Evolutionary conservation across 2,888 invertebrate genomes (phyloP), one percentile per base, ranked within the genome.

Genomic region (Epinotia demarniana): DNA sequence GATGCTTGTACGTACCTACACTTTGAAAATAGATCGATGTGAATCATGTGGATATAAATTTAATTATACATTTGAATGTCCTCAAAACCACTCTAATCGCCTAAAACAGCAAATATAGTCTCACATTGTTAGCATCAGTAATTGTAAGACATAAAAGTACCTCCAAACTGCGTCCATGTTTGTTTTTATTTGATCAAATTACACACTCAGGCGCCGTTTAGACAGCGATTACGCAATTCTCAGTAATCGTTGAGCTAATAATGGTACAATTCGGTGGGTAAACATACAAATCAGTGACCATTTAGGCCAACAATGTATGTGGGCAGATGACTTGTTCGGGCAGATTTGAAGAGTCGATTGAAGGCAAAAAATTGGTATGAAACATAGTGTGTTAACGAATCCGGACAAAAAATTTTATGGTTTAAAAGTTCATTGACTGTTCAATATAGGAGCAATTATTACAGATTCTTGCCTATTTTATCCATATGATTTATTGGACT

Each of bases 111-210:
- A 43, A 46, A n/a, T n/a, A n/a, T 49, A 27, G 23, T 18, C 18
- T 46, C 53, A 74, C 66, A 70, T 72, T 46, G 46, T 60, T 64
- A 43, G 62, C 46, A 72, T 70, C 23, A 63, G 39, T 62, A 69
- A 80, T 80, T 78, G 73, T 23, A 19, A 39, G 55, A 70, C 70
- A 64, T 78, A 75, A 72, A 78, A 80, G 79, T 80, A 78, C 79
- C 77, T 78, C 79, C 79, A 77, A 80, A 80, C 82, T 53, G 57
- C 78, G 78, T 80, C 79, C 77, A 80, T 86, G 83, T 88, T 87
- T 89, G 87, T 87, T 89, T 84, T 90, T 90, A 88, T 88, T 87
- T 81, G 80, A 81, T 80, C 80, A 90, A 91, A 91, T 91, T 89
- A 91, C 82, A 90, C 80, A 82, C 81, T 85, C 84, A 78, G 82